Base-by-base conservation (phyloP, 92 coral and sea anemone species). In the Phenganax marumi region DNA sequence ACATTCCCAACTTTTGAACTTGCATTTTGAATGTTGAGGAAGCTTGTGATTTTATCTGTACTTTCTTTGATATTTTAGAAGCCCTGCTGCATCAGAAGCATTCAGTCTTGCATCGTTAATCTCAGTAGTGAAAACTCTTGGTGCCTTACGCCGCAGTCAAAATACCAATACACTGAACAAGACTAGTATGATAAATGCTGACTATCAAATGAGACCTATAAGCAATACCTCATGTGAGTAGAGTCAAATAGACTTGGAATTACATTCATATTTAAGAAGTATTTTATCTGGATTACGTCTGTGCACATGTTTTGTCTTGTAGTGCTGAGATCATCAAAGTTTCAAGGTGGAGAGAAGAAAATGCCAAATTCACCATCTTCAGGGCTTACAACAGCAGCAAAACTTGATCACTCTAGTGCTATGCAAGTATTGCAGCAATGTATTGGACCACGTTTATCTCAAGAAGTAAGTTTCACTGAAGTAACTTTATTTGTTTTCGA, bases 401-500 rank as follows among this genome's bases (percentile, higher is more conserved):
- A 90, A 82, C 52, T 92, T 9, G 99, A 96, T 76, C 99, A 96
- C 70, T 85, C 97, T 10, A 89, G 86, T 70, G 88, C 93, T 8
- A 80, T 93, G 68, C 96, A 96, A 83, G 93, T 97, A 8, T 72
- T 96, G 3, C 92, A 91, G 21, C 97, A 92, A 66, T 96, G 93
- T 71, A 89, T 96, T 54, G 97, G 97, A 57, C 99, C 99, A 22
- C 91, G 99, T 70, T 84, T 96, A 10, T 82, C 96, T 47, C 97
- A 93, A 24, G 98, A 95, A 87, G 98, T 95, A 85, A 3, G 83
- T 57, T 12, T 0, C 43, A 6, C 46, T 66, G 14, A 24, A 22
- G 43, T 43, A 14, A 14, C 16, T 56, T 56, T 56, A 63, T 16
- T 18, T 52, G 2, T 52, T 10, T 16, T 10, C 4, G 13, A 52